phyloP scores from a whole-genome alignment of 2,113 vertebrate genomes.

The Notechis scutatus region DNA sequence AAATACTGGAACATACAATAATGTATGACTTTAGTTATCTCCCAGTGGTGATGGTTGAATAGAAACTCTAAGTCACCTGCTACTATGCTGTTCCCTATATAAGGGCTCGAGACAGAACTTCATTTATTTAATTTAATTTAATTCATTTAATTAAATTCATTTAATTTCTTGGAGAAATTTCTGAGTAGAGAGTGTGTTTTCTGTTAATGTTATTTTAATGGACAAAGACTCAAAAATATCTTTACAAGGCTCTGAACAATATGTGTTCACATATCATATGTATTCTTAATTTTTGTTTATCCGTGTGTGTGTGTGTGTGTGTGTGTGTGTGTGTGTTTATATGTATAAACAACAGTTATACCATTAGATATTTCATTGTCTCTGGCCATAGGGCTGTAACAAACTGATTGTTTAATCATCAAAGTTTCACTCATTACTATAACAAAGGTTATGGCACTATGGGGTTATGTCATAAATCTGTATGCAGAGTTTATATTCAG shows the following conservation, averaged over 20 bases:
- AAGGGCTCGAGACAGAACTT: not conserved
- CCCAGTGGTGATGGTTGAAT: not conserved
- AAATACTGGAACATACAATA: not conserved
- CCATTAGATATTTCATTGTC: not conserved
- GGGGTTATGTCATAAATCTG: not conserved
- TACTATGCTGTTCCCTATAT: not conserved
- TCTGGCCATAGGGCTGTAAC: not conserved
- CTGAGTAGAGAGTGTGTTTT: not conserved
- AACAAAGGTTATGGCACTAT: not conserved
- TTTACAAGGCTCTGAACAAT: not conserved
- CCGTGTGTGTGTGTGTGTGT: rapidly evolving
- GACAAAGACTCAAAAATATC: not conserved
- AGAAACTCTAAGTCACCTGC: not conserved
- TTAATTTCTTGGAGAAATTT: not conserved
- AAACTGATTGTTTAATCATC: not conserved
- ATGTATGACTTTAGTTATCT: not conserved
- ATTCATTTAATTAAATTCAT: no score
- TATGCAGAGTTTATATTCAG: not conserved
- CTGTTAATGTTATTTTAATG: not conserved
- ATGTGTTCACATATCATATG: no score
- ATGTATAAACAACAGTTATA: not conserved
- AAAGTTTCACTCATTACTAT: not conserved
- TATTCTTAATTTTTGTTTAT: not conserved
- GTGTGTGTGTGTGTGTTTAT: no score
- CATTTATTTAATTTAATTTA: not conserved